Percentiles rank a stretch among this genome's conserved stretches.
Conservation (phyloP, 2,797 vertebrate species). For the Distichodus sexfasciatus region DNA sequence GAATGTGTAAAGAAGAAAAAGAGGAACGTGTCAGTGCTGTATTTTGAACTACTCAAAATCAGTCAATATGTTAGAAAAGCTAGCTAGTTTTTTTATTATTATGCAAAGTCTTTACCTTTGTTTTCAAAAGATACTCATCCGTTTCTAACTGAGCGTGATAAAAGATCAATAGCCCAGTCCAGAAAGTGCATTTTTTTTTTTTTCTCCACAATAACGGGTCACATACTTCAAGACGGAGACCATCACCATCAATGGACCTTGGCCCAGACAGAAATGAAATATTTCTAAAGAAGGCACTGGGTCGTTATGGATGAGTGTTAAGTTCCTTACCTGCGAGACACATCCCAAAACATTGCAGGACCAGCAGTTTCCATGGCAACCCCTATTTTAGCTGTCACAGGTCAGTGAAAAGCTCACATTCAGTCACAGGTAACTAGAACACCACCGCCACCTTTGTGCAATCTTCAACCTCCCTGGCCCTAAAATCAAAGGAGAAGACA, state of each 20-base stretch:
- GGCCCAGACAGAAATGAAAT: conserved; percentile 35
- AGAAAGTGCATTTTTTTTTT: too few species aligned
- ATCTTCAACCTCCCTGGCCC: conserved; percentile 65
- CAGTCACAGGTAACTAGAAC: conserved; percentile 66
- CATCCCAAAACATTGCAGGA: conserved; percentile 82
- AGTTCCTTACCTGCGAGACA: conserved; percentile 87
- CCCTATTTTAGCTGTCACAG: conserved; percentile 87
- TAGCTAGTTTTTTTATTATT: too few species aligned
- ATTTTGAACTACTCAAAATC: too few species aligned
- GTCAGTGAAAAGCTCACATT: conserved; percentile 73
- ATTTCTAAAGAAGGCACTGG: conserved; percentile 28
- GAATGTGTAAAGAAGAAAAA: too few species aligned
- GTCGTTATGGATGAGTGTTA: conserved; percentile 48
- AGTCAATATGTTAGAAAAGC: too few species aligned
- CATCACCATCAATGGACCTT: conserved; percentile 19
- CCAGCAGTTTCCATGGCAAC: conserved; percentile 92
- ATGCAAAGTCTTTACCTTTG: too few species aligned
- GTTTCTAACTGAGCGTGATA: too few species aligned
- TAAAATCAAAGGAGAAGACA: conserved; percentile 71
- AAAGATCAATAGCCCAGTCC: too few species aligned
- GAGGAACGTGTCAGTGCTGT: too few species aligned
- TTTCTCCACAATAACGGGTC: too few species aligned
- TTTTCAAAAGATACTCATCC: too few species aligned
- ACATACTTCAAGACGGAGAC: not conserved
- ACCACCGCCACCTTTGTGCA: conserved; percentile 63